Evolutionary conservation across 2,888 invertebrate genomes (phyloP).

Genomic region (Phalangium opilio): DNA sequence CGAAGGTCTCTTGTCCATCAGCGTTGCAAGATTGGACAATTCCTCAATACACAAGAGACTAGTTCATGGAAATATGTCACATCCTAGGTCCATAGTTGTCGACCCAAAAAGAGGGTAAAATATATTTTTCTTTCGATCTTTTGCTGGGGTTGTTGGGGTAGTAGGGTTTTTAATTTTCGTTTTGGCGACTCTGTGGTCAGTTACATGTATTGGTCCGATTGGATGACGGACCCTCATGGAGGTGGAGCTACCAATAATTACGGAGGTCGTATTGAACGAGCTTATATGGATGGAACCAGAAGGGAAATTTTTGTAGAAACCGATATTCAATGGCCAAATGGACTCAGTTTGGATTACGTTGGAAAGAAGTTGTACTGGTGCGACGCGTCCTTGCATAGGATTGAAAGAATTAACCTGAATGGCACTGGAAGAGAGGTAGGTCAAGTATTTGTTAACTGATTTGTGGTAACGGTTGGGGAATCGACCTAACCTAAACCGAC

Average conservation of each 20-base stretch:
- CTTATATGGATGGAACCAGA: constrained; percentile 57
- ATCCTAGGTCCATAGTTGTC: constrained; percentile 51
- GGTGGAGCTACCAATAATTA: constrained; percentile 28
- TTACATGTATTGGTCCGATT: constrained; percentile 61
- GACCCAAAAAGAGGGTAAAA: constrained; percentile 48
- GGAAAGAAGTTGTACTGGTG: constrained; percentile 17
- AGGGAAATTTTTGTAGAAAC: constrained; percentile 40
- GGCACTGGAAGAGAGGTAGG: constrained; percentile 29
- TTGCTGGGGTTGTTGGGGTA: background rate
- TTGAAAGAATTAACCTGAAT: constrained; percentile 15
- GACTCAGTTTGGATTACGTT: constrained; percentile 38
- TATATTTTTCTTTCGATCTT: constrained; percentile 9
- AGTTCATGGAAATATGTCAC: constrained; percentile 39
- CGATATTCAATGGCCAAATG: constrained; percentile 55
- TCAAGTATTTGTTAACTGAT: too few relatives aligned
- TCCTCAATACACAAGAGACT: constrained; percentile 41
- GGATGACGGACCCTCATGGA: constrained; percentile 32
- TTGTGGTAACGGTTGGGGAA: too few relatives aligned
- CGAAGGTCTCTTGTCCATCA: constrained; percentile 49
- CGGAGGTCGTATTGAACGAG: constrained; percentile 42
- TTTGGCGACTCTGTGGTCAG: constrained; percentile 17
- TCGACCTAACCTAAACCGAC: too few relatives aligned
- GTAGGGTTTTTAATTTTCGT: background rate
- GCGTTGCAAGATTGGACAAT: constrained; percentile 48
- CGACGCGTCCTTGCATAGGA: constrained; percentile 14